phyloP scores from a whole-genome alignment of 2,113 vertebrate genomes.

The Callopanchax toddi region DNA sequence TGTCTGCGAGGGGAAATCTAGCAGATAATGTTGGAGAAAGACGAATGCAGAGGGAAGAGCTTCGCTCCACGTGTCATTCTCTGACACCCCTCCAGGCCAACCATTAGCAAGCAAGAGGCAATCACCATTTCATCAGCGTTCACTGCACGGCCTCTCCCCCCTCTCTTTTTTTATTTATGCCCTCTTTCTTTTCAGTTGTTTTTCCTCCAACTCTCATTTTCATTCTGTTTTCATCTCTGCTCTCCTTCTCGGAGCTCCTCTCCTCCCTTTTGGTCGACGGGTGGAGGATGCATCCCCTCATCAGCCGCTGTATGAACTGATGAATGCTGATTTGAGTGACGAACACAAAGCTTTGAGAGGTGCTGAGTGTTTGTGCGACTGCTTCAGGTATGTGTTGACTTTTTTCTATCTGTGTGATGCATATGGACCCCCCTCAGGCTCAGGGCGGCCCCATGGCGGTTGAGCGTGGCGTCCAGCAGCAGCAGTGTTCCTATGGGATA shows the following conservation, averaged over 20 bases:
- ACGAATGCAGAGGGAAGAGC: conserved; percentile 48
- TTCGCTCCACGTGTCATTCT: conserved; percentile 63
- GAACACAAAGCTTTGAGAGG: conserved; percentile 20
- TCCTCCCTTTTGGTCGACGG: conserved; percentile 13
- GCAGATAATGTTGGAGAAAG: conserved; percentile 34
- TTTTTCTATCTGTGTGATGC: conserved; percentile 20
- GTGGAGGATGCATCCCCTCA: conserved; percentile 36
- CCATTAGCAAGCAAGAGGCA: conserved; percentile 79
- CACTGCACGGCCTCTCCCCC: conserved; percentile 44
- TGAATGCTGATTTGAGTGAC: conserved; percentile 54
- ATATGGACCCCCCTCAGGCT: conserved; percentile 20
- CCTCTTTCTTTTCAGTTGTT: conserved; percentile 55
- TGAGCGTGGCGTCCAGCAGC: conserved; percentile 22
- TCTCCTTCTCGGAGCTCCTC: conserved; percentile 24
- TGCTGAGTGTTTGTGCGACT: not conserved
- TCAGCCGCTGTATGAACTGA: conserved; percentile 18
- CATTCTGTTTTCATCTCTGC: conserved; percentile 53
- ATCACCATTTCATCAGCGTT: conserved; percentile 80
- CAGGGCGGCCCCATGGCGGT: conserved; percentile 12
- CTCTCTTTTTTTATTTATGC: conserved; percentile 60
- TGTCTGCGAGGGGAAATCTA: conserved; percentile 36
- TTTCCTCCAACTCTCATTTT: conserved; percentile 64
- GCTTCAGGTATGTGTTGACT: conserved; percentile 20
- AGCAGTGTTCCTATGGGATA: conserved; percentile 42
- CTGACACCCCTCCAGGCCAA: conserved; percentile 68